Conservation (phyloP, 1,140 invertebrate species). For the Aphelinus certus region DNA sequence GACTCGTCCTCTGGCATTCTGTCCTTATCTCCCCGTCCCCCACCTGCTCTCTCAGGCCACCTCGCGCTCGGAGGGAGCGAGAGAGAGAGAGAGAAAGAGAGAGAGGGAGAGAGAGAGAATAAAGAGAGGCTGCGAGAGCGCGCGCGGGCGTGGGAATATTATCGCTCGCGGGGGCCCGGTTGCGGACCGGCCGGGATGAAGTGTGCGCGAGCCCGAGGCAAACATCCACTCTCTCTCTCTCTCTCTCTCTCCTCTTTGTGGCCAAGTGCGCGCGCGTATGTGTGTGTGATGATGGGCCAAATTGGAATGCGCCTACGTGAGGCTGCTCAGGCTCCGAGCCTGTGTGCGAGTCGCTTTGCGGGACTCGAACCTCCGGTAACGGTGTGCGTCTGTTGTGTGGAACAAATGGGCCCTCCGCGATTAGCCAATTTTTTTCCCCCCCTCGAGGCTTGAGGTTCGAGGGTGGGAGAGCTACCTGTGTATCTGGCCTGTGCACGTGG, state of each 20-base stretch:
- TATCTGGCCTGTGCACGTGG: no score
- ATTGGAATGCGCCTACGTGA: no score
- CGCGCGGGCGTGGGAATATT: conserved; percentile 62
- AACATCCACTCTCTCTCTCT: conserved; percentile 6
- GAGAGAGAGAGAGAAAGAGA: neutral
- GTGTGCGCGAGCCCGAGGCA: neutral
- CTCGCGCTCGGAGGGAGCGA: neutral
- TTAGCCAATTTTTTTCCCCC: no score
- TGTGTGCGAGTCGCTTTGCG: no score
- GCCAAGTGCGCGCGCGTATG: conserved; percentile 7
- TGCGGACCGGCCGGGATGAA: conserved; percentile 41
- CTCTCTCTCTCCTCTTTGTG: conserved; percentile 14
- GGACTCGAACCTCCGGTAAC: no score
- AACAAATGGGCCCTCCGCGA: no score
- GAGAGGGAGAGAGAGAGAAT: neutral
- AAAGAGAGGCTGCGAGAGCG: conserved; percentile 24
- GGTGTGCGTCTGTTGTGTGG: no score
- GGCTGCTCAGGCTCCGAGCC: no score
- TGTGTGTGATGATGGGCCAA: no score
- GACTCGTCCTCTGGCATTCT: conserved; percentile 24
- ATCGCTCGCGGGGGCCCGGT: conserved; percentile 52
- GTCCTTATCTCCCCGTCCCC: conserved; percentile 33
- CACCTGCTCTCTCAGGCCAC: conserved; percentile 5
- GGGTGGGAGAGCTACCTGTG: no score
- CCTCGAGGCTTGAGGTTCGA: no score